Evolutionary conservation across 2,113 vertebrate genomes (phyloP), one percentile per base, ranked within the genome.

Genomic region (Rhombomys opimus): DNA sequence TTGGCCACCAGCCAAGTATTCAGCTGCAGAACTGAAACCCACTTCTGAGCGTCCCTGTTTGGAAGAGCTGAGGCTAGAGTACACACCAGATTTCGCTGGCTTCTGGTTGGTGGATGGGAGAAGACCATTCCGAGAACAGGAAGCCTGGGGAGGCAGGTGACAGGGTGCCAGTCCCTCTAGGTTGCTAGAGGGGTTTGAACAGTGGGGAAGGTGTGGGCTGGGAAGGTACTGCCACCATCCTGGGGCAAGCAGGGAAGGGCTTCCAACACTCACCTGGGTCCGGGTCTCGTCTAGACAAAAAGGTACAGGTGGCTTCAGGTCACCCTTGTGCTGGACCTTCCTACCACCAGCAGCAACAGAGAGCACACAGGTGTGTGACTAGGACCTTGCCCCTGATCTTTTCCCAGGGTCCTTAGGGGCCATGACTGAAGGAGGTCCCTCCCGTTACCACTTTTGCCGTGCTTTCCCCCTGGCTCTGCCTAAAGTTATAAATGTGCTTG

Each of bases 181-280:
- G 72, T 41, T 20, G 35, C 35, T 15, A 12, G 27, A 76, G 38
- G 57, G 27, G 27, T 18, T 32, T 65, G 50, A 59, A 70, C 22
- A 32, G 2, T 10, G 41, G 38, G 67, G 30, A 1, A 3, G 32
- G 22, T 5, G 17, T 2, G 4, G 30, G 7, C 0, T 10, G 41
- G 35, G 32, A 70, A 35, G 41, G 12, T 15, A 18, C 46, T 10
- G 12, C 41, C 59, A 18, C 38, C 46, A 41, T 23, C 17, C 30
- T n/a, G 23, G 2, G 27, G 52, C 7, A 2, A 30, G 3, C 9
- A 12, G 46, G 57, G 10, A 46, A 2, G 20, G 41, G 0, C 52
- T 32, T 30, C 93, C 54, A 85, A 14, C 65, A 3, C 35, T 54
- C 80, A 41, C 61, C n/a, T 12, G 68, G 68, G 38, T 63, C 35